Percentiles rank a stretch among this genome's conserved stretches.
Conservation (phyloP, 2,797 vertebrate species). For the Micropoecilia bifurca region DNA sequence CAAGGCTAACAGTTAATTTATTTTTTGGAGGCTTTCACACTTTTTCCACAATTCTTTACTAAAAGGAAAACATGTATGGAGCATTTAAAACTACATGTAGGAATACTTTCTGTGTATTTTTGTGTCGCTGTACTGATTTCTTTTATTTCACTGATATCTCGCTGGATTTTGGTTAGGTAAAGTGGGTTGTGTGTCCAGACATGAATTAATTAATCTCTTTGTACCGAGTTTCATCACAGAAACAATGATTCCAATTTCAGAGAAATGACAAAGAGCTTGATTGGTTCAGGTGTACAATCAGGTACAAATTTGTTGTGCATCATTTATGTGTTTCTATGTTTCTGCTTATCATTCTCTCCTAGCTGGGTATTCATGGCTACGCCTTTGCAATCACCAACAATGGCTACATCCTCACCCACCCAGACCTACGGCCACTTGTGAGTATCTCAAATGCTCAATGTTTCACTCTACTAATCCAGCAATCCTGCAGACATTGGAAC, state of each 20-base stretch:
- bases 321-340: constrained; percentile 29
- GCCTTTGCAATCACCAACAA: constrained; percentile 99
- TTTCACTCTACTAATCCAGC: constrained; percentile 33
- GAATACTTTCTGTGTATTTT: constrained; percentile 27
- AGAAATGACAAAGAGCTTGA: constrained; percentile 65
- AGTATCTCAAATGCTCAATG: constrained; percentile 62
- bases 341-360: constrained; percentile 36
- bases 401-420: constrained; percentile 97
- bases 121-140: constrained; percentile 1
- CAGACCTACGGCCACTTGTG: constrained; percentile 96
- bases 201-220: constrained; percentile 51
- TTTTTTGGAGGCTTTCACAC: constrained; percentile 15
- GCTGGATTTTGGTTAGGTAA: constrained; percentile 71
- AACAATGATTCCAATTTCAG: constrained; percentile 40
- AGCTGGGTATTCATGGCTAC: constrained; percentile 98
- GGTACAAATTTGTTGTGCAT: constrained; percentile 34
- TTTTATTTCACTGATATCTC: constrained; percentile 18
- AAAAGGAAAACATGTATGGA: constrained; percentile 21
- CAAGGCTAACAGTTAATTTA: constrained; percentile 6
- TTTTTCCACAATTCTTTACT: constrained; percentile 22
- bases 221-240: constrained; percentile 34
- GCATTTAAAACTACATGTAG: constrained; percentile 27
- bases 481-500: constrained; percentile 29
- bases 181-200: constrained; percentile 59
- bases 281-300: constrained; percentile 54